phyloP scores from a whole-genome alignment of 23 tunicate genomes.

The Oikopleura vanhoeffeni region DNA sequence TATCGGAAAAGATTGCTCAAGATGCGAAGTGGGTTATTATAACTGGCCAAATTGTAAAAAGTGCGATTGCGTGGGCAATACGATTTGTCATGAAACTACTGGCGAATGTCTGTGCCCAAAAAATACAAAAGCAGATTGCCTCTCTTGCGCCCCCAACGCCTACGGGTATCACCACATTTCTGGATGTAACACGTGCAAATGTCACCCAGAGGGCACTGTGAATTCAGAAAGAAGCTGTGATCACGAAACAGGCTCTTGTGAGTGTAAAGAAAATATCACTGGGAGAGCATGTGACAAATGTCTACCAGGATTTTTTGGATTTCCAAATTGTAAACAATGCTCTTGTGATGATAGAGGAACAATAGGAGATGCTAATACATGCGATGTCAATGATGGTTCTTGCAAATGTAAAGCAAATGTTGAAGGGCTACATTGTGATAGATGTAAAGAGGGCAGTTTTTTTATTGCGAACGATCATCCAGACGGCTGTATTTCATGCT shows the following conservation, averaged over 20 bases:
- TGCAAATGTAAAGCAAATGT: conserved; percentile 81
- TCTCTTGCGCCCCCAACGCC: conserved; percentile 38
- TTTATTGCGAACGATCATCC: neutral
- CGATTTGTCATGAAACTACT: conserved; percentile 22
- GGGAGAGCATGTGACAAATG: conserved; percentile 78
- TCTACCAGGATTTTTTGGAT: conserved; percentile 59
- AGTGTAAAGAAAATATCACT: conserved; percentile 46
- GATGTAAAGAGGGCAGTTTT: conserved; percentile 48
- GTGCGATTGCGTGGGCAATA: conserved; percentile 55
- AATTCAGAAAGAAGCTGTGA: conserved; percentile 43
- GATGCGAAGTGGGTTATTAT: conserved; percentile 45
- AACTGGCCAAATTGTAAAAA: conserved; percentile 53
- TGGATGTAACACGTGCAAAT: conserved; percentile 62
- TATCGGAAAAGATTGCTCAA: conserved; percentile 62
- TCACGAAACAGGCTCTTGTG: conserved; percentile 48
- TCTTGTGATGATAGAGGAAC: conserved; percentile 54
- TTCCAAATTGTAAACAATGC: conserved; percentile 62
- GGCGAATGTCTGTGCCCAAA: conserved; percentile 89
- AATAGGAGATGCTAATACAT: conserved; percentile 24
- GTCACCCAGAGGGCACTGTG: conserved; percentile 49
- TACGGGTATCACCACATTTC: conserved; percentile 54
- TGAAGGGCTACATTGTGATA: conserved; percentile 63
- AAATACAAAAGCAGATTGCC: conserved; percentile 44
- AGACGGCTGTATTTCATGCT: conserved; percentile 13
- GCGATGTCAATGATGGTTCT: conserved; percentile 48